These are phyloP conservation scores for Polydrusus cervinus DNA, from an alignment of 2,888 invertebrate species.

Conservation along the genomic window DNA sequence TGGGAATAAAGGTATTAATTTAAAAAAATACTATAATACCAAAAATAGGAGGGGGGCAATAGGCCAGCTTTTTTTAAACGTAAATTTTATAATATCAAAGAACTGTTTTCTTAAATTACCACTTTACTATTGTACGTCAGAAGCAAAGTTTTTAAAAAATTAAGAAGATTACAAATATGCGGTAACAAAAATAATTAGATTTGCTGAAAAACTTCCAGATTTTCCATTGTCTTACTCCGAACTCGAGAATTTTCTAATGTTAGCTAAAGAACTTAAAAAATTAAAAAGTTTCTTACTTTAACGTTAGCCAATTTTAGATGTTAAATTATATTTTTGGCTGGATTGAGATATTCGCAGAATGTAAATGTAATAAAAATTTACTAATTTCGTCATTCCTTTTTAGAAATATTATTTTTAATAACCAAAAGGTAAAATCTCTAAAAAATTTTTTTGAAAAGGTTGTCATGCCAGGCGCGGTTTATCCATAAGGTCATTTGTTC, in stretches of 20 bases:
- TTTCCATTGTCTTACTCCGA: neutral
- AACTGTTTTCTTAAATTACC: neutral
- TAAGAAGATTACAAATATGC: constrained; percentile 5
- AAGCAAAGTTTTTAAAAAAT: neutral
- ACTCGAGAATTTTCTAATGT: constrained; percentile 5
- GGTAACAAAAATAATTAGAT: constrained; percentile 2
- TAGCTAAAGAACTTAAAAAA: neutral
- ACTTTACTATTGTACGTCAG: neutral
- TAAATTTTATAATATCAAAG: neutral
- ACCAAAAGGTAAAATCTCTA: no score
- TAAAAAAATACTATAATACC: no score
- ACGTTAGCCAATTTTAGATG: neutral
- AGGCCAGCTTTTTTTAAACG: no score
- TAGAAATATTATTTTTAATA: no score
- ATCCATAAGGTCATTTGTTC: no score
- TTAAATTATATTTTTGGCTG: neutral
- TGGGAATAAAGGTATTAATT: no score
- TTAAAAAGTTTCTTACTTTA: constrained; percentile 9
- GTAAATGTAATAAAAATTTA: neutral
- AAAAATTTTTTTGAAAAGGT: no score
- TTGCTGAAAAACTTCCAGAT: constrained; percentile 4
- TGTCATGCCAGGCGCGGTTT: no score
- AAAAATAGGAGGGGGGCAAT: no score
- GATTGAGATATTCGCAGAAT: neutral
- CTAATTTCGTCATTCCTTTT: neutral